phyloP scores from a whole-genome alignment of 2,888 invertebrate species.

The Ophioninae sp. region DNA sequence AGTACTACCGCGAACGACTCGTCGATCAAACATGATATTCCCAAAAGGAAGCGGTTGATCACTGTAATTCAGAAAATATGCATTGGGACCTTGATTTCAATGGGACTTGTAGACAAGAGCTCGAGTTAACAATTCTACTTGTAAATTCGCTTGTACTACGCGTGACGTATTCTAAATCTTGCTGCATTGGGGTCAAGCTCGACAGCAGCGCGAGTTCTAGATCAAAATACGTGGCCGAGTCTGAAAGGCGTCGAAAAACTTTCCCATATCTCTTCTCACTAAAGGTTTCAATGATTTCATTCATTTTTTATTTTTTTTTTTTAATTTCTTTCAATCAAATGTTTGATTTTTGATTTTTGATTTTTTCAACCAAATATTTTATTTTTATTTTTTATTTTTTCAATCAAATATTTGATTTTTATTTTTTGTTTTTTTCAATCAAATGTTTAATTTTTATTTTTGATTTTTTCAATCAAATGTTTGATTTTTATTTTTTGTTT shows the following conservation, averaged over 20 bases:
- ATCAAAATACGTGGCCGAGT: conserved; percentile 43
- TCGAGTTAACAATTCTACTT: conserved; percentile 33
- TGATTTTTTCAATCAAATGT: too few relatives aligned
- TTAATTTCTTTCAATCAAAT: not conserved
- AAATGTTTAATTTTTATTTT: too few relatives aligned
- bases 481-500: too few relatives aligned
- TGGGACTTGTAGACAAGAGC: not conserved
- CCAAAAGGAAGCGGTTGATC: conserved; percentile 84
- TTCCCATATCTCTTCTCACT: conserved; percentile 24
- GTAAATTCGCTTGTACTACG: conserved; percentile 29
- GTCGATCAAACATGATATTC: conserved; percentile 95
- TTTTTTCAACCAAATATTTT: too few relatives aligned
- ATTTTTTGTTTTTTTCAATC: too few relatives aligned
- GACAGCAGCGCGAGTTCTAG: conserved; percentile 37
- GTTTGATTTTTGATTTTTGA: too few relatives aligned
- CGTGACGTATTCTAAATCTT: conserved; percentile 51
- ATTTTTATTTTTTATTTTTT: too few relatives aligned
- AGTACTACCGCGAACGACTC: conserved; percentile 93
- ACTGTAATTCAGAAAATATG: conserved; percentile 78
- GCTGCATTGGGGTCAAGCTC: conserved; percentile 56
- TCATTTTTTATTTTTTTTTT: conserved; percentile 8
- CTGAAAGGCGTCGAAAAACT: conserved; percentile 62
- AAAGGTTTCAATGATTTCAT: conserved; percentile 2
- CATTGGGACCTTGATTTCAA: conserved; percentile 48
- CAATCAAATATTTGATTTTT: too few relatives aligned